A percentile compares a stretch with the other conserved stretches of the same genome.
Conservation (phyloP, 2,113 vertebrate genomes). For the Sebastes fasciatus region DNA sequence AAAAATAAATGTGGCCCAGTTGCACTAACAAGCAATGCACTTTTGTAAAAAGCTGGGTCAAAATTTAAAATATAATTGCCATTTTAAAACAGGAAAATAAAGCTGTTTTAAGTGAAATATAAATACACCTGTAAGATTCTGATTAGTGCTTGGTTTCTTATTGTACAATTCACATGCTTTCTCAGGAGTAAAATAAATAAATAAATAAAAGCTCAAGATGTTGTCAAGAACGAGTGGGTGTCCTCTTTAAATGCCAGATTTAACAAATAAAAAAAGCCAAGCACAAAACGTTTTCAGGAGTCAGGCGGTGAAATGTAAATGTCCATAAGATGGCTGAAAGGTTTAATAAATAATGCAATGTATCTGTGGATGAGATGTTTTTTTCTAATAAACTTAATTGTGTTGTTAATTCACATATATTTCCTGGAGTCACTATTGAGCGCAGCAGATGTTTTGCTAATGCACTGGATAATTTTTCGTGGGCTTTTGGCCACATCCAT, state of each 20-base stretch:
- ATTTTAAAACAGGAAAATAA: background rate
- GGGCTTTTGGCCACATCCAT: background rate
- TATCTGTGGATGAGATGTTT: background rate
- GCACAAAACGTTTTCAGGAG: background rate
- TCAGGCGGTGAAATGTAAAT: slow-evolving; percentile 1
- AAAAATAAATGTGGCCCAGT: background rate
- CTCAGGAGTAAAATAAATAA: background rate
- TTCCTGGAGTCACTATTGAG: slow-evolving; percentile 1
- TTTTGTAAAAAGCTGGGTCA: background rate
- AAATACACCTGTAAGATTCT: slow-evolving; percentile 24
- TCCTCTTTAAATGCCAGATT: slow-evolving; percentile 39
- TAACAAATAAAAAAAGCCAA: background rate
- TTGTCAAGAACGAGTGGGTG: slow-evolving; percentile 11
- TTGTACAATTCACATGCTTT: background rate
- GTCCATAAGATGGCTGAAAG: background rate
- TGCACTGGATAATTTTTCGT: slow-evolving; percentile 3
- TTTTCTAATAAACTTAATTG: slow-evolving; percentile 7
- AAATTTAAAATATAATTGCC: slow-evolving; percentile 3
- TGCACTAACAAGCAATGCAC: background rate
- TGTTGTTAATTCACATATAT: background rate
- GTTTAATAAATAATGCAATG: background rate
- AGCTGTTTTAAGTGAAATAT: background rate
- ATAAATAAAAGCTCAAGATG: background rate
- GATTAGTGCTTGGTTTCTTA: background rate
- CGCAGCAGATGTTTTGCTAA: slow-evolving; percentile 6